These are phyloP conservation scores for Trissolcus japonicus DNA, from an alignment of 2,888 invertebrate genomes.

Conservation along the genomic window DNA sequence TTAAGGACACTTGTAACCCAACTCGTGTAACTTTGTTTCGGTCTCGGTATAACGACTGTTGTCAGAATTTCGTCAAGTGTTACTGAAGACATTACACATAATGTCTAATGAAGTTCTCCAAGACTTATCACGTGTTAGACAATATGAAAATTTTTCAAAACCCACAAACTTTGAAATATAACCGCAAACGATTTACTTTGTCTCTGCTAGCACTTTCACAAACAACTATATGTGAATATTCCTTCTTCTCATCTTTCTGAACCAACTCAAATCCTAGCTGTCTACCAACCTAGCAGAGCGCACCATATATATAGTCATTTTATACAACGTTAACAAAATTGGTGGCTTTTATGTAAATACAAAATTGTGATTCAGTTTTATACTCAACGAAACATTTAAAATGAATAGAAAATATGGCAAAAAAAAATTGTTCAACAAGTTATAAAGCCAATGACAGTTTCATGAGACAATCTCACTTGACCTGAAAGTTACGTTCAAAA, in stretches of 20 bases:
- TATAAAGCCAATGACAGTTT: too few relatives aligned
- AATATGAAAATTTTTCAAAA: slow-evolving; percentile 3
- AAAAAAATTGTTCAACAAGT: too few relatives aligned
- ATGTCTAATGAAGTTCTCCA: slow-evolving; percentile 40
- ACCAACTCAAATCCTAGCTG: too few relatives aligned
- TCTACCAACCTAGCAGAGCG: not conserved
- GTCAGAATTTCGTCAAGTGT: slow-evolving; percentile 39
- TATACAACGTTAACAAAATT: too few relatives aligned
- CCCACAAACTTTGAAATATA: not conserved
- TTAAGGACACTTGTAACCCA: slow-evolving; percentile 29
- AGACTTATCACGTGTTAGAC: slow-evolving; percentile 17
- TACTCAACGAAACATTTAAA: too few relatives aligned
- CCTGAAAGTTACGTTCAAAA: too few relatives aligned
- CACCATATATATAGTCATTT: too few relatives aligned
- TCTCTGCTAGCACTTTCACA: not conserved
- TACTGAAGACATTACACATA: slow-evolving; percentile 30
- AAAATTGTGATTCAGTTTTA: too few relatives aligned
- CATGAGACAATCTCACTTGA: too few relatives aligned
- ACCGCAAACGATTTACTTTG: not conserved
- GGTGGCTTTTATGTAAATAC: too few relatives aligned
- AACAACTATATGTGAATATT: not conserved
- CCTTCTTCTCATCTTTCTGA: not conserved
- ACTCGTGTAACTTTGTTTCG: slow-evolving; percentile 40
- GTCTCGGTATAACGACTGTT: slow-evolving; percentile 21
- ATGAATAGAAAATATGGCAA: too few relatives aligned